phyloP scores from a whole-genome alignment of 2,113 vertebrate genomes.

The Delphinapterus leucas region DNA sequence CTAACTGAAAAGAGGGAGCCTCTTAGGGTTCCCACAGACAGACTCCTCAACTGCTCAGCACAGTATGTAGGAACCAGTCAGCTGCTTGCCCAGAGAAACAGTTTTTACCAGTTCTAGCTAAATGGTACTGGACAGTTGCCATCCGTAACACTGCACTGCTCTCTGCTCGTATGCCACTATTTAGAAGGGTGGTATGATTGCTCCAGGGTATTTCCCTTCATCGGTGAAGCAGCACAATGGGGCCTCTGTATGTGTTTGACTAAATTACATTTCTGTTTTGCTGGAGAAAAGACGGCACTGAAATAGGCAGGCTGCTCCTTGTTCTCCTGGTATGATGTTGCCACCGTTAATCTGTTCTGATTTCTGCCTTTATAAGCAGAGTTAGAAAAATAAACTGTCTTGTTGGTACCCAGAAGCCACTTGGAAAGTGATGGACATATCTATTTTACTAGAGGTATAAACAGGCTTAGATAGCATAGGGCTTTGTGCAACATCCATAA shows the following conservation, averaged over 20 bases:
- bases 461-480: background rate
- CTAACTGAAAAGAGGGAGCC: background rate
- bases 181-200: slow-evolving; percentile 27
- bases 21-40: background rate
- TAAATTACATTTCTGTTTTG: slow-evolving; percentile 56
- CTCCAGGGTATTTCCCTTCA: background rate
- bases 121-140: slow-evolving; percentile 29
- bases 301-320: slow-evolving; percentile 50
- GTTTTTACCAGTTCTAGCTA: slow-evolving; percentile 31
- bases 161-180: background rate
- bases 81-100: slow-evolving; percentile 17
- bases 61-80: background rate
- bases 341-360: slow-evolving; percentile 57
- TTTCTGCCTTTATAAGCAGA: slow-evolving; percentile 71
- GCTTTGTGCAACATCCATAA: background rate
- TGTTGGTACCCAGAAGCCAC: slow-evolving; percentile 14
- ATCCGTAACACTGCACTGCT: background rate
- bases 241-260: slow-evolving; percentile 55
- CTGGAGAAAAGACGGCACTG: slow-evolving; percentile 44
- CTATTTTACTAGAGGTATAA: background rate
- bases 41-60: background rate
- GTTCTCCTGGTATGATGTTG: slow-evolving; percentile 34
- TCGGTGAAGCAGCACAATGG: slow-evolving; percentile 50
- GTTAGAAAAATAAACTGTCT: slow-evolving; percentile 63
- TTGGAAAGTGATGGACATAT: background rate